These are phyloP conservation scores for Pseudoatta argentina DNA, from an alignment of 1,140 invertebrate species.

Conservation along the genomic window DNA sequence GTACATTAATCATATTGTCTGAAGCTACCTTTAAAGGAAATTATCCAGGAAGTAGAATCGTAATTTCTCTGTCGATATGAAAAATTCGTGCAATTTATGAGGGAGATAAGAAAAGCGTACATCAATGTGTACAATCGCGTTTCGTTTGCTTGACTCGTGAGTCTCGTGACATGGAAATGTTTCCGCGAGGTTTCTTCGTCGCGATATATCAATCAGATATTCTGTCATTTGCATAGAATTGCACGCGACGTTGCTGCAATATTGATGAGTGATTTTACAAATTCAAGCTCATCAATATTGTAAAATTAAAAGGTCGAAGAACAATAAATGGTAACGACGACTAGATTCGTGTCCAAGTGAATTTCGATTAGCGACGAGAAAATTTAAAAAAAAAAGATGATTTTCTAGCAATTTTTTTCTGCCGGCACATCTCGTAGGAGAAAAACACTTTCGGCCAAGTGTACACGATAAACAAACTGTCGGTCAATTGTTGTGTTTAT, in stretches of 20 bases:
- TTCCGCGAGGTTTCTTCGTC: not conserved
- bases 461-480: too few species aligned
- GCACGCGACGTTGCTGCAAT: not conserved
- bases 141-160: not conserved
- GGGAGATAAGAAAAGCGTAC: not conserved
- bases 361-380: not conserved
- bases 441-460: not conserved
- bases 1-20: too few species aligned
- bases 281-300: not conserved
- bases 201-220: not conserved
- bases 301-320: not conserved
- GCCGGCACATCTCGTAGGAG: not conserved
- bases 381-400: not conserved
- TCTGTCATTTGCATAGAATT: constrained; percentile 16
- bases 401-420: not conserved
- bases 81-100: not conserved
- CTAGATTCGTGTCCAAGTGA: not conserved
- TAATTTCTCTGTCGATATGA: not conserved
- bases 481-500: too few species aligned
- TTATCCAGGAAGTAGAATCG: too few species aligned
- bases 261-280: not conserved
- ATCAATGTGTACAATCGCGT: not conserved
- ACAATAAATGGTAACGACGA: not conserved
- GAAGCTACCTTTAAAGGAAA: too few species aligned
- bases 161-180: not conserved